These are phyloP conservation scores for Procambarus virginalis DNA, from an alignment of 1,140 invertebrate genomes.

Conservation along the genomic window DNA sequence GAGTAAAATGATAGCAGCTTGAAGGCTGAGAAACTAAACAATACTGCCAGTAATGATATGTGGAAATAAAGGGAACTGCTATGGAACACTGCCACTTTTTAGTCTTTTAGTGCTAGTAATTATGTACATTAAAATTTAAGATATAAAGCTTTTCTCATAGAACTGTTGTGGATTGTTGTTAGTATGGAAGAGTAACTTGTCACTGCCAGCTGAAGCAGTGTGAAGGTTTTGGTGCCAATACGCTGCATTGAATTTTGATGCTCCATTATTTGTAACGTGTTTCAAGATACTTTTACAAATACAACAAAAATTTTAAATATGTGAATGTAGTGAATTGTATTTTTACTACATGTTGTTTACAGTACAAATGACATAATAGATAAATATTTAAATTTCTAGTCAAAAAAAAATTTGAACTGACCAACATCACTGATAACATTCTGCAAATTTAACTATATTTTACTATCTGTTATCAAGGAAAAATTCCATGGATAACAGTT, in stretches of 20 bases:
- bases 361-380: conserved; percentile 54
- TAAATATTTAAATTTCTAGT: conserved; percentile 46
- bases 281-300: conserved; percentile 24
- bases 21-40: conserved; percentile 9
- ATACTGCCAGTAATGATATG: conserved; percentile 29
- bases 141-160: conserved; percentile 1
- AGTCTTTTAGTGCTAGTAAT: conserved; percentile 21
- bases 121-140: conserved; percentile 13
- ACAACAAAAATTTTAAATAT: neutral
- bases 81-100: conserved; percentile 62
- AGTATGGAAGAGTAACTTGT: neutral
- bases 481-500: neutral
- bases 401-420: conserved; percentile 9
- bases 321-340: conserved; percentile 17
- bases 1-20: conserved; percentile 53
- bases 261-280: neutral
- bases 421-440: conserved; percentile 11
- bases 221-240: conserved; percentile 48
- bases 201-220: conserved; percentile 31
- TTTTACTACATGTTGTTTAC: conserved; percentile 31
- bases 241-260: neutral
- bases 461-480: neutral
- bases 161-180: conserved; percentile 36
- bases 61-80: conserved; percentile 36
- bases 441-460: neutral